Base-by-base conservation (phyloP, 2,888 invertebrate species). In the Ochropacha duplaris region DNA sequence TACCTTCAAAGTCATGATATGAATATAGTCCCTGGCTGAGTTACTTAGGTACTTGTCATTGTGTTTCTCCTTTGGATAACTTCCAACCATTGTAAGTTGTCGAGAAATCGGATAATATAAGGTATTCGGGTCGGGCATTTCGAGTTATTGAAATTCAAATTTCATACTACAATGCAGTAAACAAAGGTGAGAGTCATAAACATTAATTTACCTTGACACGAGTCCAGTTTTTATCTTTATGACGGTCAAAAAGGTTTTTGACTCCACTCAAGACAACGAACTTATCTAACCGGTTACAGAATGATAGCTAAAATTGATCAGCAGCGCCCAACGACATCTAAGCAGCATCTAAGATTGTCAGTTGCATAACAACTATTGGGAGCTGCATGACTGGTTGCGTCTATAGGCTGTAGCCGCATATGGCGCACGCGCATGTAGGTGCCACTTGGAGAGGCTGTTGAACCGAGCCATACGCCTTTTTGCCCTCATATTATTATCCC, bases 261-360 rank as follows among this genome's bases (percentile, higher is more conserved):
- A 85, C 83, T 86, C 79, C 63, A 65, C 22, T 22, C 59, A 68
- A 83, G 84, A 86, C 87, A 83, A 78, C 83, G 88, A 90, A 84
- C 90, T 83, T 82, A 71, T 69, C 60, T 69, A 76, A 85, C 88
- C 83, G 86, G 86, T 86, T 74, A 67, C 60, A 57, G 55, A 58
- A 61, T 66, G 58, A 65, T 68, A 78, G 68, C 78, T 75, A 71
- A 9, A 76, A 71, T 69, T 57, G 65, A 22, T 52, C 24, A 34
- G 31, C 28, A 31, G 31, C 31, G 22, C 31, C 31, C 31, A 34
- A 5, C 49, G 36, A 31, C 31, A 52, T 34, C 31, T 19, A 52
- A 52, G 31, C 44, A 28, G 14, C 22, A 52, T 52, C 31, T 28
- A 52, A 52, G 19, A 52, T 31, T 52, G 64, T 57, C 61, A 68